Base-by-base conservation (phyloP, 2,113 vertebrate genomes). In the Thamnaconus septentrionalis region DNA sequence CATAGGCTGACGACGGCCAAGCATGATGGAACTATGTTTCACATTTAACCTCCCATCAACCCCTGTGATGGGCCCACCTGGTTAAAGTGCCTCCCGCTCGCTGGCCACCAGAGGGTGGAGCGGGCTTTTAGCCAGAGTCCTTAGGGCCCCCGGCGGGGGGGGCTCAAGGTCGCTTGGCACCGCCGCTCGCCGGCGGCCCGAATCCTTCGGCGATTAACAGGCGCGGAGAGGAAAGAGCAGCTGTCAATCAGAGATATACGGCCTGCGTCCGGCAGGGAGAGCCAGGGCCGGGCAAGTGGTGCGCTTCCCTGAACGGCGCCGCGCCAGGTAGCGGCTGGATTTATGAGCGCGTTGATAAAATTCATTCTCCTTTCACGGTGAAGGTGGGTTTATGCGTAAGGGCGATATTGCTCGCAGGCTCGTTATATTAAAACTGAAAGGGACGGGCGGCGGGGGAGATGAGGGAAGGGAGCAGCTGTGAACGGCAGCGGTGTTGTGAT, bases 171-270 rank as follows among this genome's bases (percentile, higher is more conserved):
- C 85, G 69, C 83, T 73, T 72, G 80, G 71, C 86, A 82, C 66
- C 70, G 73, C 64, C 48, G 59, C 67, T 64, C 31, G 59, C 68
- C 57, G 59, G 70, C 78, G 75, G 65, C 80, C 66, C 55, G 76
- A 85, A 87, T 83, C 78, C 83, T 81, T 83, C 74, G 42, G 72
- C 90, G 86, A 91, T 91, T 88, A 91, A 91, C 82, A 81, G 69
- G 64, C 81, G 87, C 86, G 85, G 83, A 81, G 79, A 80, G 69
- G 75, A 83, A 51, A 67, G 83, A 86, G 72, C 75, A 86, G 85
- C 87, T 85, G 89, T 88, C 90, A 92, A 87, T 87, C 84, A 31
- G 59, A 80, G 78, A 89, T 87, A 75, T 85, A 87, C 61, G 53
- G 53, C 61, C 61, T 56, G 18, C 18, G 18, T 31, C 18, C 4